Percentiles rank a stretch among this genome's conserved stretches.
These are phyloP conservation scores for Drosophila flavopinicola DNA, from an alignment of 2,888 invertebrate genomes.

Conservation along the genomic window DNA sequence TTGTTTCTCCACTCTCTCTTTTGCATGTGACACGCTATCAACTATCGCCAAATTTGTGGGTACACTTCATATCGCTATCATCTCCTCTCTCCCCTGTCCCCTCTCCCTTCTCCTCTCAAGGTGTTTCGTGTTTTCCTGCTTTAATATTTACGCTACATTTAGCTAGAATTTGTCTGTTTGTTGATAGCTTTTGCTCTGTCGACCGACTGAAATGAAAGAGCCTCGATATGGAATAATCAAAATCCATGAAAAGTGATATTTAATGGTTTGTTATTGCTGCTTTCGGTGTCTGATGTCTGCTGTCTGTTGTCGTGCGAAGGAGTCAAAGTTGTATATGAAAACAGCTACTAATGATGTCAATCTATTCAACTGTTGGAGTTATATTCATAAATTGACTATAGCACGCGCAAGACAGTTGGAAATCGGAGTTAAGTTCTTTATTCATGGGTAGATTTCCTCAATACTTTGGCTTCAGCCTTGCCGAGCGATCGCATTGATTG, in stretches of 20 bases:
- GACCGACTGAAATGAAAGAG: constrained; percentile 1
- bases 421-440: not conserved
- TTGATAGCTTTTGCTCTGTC: constrained; percentile 25
- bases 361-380: constrained; percentile 37
- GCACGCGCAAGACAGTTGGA: constrained; percentile 24
- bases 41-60: constrained; percentile 57
- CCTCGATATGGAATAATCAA: constrained; percentile 32
- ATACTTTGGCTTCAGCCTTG: constrained; percentile 9
- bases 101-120: too few relatives aligned
- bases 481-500: too few relatives aligned
- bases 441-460: not conserved
- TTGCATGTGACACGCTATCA: constrained; percentile 73
- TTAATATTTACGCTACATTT: constrained; percentile 65
- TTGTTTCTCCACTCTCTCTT: not conserved
- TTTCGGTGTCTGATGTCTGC: constrained; percentile 11
- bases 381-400: constrained; percentile 11
- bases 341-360: constrained; percentile 55
- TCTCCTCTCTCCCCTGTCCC: constrained; percentile 1
- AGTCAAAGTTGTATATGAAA: constrained; percentile 30
- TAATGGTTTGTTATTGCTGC: constrained; percentile 62
- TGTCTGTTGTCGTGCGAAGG: constrained; percentile 39
- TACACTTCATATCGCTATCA: constrained; percentile 36
- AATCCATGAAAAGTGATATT: constrained; percentile 55
- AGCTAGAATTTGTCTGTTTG: constrained; percentile 38
- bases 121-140: constrained; percentile 21